These are phyloP conservation scores for Montipora capitata DNA, from an alignment of 92 coral and sea anemone species.

Conservation along the genomic window DNA sequence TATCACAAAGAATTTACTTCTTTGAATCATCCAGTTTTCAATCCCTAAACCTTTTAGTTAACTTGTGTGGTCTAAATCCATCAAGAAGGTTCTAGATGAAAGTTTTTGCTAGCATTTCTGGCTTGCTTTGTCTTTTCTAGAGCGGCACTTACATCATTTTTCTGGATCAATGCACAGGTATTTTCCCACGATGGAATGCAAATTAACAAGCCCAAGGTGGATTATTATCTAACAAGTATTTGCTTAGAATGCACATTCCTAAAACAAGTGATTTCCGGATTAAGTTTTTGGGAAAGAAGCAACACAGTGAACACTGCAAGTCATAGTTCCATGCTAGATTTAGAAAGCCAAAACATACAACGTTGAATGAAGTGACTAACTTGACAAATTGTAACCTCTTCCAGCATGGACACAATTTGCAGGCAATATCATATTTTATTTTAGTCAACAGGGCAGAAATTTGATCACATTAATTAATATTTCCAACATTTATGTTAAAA, in stretches of 20 bases:
- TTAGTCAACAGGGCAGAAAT: no score
- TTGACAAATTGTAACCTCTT: no score
- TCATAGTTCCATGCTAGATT: no score
- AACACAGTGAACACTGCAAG: no score
- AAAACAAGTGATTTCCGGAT: background rate
- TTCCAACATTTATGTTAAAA: no score
- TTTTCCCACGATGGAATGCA: slow-evolving; percentile 69
- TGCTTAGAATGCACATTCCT: slow-evolving; percentile 34
- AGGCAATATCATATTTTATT: no score
- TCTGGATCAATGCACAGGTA: slow-evolving; percentile 47
- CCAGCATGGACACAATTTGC: no score
- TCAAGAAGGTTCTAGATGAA: background rate
- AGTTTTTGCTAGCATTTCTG: background rate
- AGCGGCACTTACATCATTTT: background rate
- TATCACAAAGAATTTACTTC: background rate
- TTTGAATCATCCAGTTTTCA: no score
- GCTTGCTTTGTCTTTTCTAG: background rate
- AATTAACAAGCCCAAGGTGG: background rate
- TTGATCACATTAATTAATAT: no score
- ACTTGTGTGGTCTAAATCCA: background rate
- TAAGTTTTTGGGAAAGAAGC: background rate
- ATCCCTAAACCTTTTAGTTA: background rate
- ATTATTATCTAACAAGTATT: slow-evolving; percentile 6
- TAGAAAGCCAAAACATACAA: no score
- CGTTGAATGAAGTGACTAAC: no score